Evolutionary conservation across 2,113 vertebrate species (phyloP), one percentile per base, ranked within the genome.

Genomic region (Cryptotis parvus): DNA sequence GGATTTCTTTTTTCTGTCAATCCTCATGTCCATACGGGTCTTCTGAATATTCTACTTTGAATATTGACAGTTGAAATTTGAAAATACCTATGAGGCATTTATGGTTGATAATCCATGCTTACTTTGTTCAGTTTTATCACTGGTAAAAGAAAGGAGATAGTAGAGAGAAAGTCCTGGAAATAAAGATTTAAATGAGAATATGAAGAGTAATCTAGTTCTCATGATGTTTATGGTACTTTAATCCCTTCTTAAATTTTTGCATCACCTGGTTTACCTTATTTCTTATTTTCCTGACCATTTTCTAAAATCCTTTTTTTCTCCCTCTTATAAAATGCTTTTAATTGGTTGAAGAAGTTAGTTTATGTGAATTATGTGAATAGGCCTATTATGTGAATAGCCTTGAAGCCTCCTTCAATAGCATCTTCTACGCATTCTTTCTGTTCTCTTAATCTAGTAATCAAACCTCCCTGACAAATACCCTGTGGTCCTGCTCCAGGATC

Each of bases 21-120:
- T 35, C 37, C 6, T 55, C 43, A 74, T 82, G 20, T 68, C 33
- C 20, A 27, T 37, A 22, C 65, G n/a, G n/a, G n/a, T n/a, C 58
- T 76, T 63, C 41, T 77, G 35, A 41, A 52, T 55, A 68, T 49
- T 94, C 76, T 94, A 58, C 75, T 90, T 55, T 77, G 31, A 49
- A 9, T 49, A 49, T 9, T 49, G 10, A 49, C 14, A 49, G 45
- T 2, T n/a, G n/a, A n/a, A n/a, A n/a, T 29, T 63, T 24, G 18
- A 39, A 75, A 45, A 66, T 43, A n/a, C n/a, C n/a, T 43, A 43
- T 79, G 29, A 84, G 31, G 0, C 0, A 6, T 84, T 18, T 72
- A n/a, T n/a, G n/a, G 5, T 9, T 72, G 26, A 26, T 70, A 77
- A 81, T 20, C 24, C 11, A 45, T 37, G 85, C 37, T 9, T 70